phyloP scores from a whole-genome alignment of 2,797 vertebrate species.

The Cynodonichthys magdalenae region DNA sequence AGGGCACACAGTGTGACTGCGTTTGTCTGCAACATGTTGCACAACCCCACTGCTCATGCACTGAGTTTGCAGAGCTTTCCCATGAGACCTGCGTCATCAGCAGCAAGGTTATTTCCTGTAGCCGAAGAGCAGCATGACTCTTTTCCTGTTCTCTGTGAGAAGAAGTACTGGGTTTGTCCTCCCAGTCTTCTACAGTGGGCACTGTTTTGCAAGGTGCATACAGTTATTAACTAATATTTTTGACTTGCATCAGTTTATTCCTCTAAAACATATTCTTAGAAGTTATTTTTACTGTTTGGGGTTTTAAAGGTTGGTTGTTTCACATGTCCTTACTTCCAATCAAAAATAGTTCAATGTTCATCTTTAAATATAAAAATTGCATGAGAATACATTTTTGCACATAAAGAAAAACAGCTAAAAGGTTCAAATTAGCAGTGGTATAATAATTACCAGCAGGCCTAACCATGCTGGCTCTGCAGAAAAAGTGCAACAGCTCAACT shows the following conservation, averaged over 20 bases:
- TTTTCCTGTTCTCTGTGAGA: slow-evolving; percentile 71
- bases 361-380: too few species aligned
- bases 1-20: slow-evolving; percentile 17
- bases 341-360: too few species aligned
- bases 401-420: too few species aligned
- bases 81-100: slow-evolving; percentile 71
- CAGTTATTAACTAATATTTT: not conserved
- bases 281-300: too few species aligned
- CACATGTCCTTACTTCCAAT: too few species aligned
- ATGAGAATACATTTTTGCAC: too few species aligned
- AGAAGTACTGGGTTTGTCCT: slow-evolving; percentile 48
- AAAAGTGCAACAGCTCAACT: not conserved
- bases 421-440: not conserved
- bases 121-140: slow-evolving; percentile 70
- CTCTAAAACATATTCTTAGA: too few species aligned
- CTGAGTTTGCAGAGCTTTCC: slow-evolving; percentile 60
- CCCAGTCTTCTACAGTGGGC: slow-evolving; percentile 17
- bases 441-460: slow-evolving; percentile 47
- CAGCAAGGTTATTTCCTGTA: slow-evolving; percentile 77
- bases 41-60: slow-evolving; percentile 17
- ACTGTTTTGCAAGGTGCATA: slow-evolving; percentile 17
- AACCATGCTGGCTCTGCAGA: slow-evolving; percentile 26
- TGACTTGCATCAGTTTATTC: not conserved
- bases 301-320: too few species aligned
- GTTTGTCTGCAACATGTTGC: slow-evolving; percentile 43